Conservation (phyloP, 2,797 vertebrate genomes). For the Gastrophryne carolinensis region DNA sequence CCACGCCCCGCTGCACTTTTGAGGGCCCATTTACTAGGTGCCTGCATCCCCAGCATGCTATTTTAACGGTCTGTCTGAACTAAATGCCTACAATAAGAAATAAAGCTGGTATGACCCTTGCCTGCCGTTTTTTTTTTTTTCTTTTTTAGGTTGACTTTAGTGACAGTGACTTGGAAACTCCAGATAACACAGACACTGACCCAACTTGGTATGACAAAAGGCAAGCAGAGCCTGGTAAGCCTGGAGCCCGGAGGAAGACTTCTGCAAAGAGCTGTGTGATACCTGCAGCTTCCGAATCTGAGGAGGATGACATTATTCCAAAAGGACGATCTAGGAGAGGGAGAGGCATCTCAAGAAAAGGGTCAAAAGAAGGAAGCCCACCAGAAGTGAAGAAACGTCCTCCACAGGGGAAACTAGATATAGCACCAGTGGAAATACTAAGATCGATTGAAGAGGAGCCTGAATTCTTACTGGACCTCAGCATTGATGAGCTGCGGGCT, state of each 20-base stretch:
- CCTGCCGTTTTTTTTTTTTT: background rate
- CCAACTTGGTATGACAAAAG: constrained; percentile 27
- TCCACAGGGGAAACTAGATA: constrained; percentile 15
- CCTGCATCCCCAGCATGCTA: too few relatives aligned
- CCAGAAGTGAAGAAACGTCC: background rate
- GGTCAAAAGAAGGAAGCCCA: constrained; percentile 13
- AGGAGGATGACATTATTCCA: constrained; percentile 54
- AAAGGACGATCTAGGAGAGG: background rate
- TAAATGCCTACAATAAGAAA: too few relatives aligned
- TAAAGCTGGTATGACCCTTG: background rate
- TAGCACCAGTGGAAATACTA: constrained; percentile 63
- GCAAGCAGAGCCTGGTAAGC: background rate
- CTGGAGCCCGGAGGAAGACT: background rate
- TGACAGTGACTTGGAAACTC: constrained; percentile 82
- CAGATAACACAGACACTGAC: constrained; percentile 57
- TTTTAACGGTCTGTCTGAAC: too few relatives aligned
- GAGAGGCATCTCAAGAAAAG: fast-evolving
- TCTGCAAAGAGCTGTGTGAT: background rate
- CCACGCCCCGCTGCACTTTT: too few relatives aligned
- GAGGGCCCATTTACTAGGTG: too few relatives aligned
- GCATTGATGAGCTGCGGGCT: constrained; percentile 72
- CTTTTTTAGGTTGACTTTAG: constrained; percentile 80
- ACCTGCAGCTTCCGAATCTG: fast-evolving
- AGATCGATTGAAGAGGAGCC: constrained; percentile 72
- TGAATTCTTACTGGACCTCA: constrained; percentile 63